Percentiles rank a stretch among this genome's conserved stretches.
Conservation (phyloP, 2,888 invertebrate genomes). For the Mactromeris polynyma region DNA sequence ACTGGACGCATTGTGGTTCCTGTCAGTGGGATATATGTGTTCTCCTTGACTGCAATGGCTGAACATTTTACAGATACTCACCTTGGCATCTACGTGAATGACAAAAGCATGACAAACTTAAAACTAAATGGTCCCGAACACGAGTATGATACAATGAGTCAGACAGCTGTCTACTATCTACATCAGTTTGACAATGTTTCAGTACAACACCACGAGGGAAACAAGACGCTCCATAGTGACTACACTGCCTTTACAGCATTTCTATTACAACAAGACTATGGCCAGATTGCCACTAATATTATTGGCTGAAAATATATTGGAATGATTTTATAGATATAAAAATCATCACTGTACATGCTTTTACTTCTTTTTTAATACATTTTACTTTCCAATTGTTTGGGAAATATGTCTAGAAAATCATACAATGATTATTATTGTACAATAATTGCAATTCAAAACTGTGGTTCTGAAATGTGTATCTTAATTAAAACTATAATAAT, state of each 20-base stretch:
- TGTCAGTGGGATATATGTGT: conserved; percentile 43
- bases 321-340: too few species aligned
- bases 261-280: conserved; percentile 33
- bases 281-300: background rate
- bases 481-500: too few species aligned
- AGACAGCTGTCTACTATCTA: conserved; percentile 48
- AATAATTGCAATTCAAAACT: too few species aligned
- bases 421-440: too few species aligned
- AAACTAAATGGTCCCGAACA: conserved; percentile 51
- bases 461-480: too few species aligned
- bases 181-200: conserved; percentile 38
- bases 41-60: conserved; percentile 40
- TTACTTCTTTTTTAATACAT: too few species aligned
- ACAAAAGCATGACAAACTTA: conserved; percentile 27
- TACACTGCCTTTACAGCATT: conserved; percentile 47
- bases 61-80: conserved; percentile 24
- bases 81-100: conserved; percentile 51
- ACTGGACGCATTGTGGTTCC: conserved; percentile 37
- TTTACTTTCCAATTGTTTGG: too few species aligned
- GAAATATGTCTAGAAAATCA: too few species aligned
- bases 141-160: conserved; percentile 49
- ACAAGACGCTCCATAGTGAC: conserved; percentile 20
- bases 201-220: conserved; percentile 32
- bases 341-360: too few species aligned
- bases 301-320: background rate